Conservation (phyloP, 2,888 invertebrate genomes). For the Epistrophe eligans region DNA sequence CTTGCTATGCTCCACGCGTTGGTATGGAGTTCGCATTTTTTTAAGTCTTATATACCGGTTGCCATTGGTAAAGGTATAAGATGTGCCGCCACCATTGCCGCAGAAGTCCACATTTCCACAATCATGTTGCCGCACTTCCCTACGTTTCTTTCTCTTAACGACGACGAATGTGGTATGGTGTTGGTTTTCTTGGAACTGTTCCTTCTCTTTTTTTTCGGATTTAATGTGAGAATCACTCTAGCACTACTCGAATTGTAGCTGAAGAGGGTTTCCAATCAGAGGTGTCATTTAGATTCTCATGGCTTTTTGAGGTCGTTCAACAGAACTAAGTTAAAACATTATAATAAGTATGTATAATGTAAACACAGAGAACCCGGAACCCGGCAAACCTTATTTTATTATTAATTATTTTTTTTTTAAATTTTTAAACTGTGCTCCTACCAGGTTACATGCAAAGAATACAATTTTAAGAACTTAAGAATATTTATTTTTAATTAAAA, state of each 20-base stretch:
- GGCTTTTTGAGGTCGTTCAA: neutral
- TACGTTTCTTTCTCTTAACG: conserved; percentile 62
- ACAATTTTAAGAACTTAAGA: too few species aligned
- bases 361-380: neutral
- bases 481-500: too few species aligned
- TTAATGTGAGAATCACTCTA: conserved; percentile 7
- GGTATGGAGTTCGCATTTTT: conserved; percentile 65
- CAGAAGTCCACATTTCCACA: conserved; percentile 34
- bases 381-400: too few species aligned
- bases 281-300: neutral
- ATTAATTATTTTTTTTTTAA: too few species aligned
- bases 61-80: conserved; percentile 4
- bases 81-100: conserved; percentile 6
- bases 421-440: too few species aligned
- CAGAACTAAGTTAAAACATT: neutral
- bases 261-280: conserved; percentile 29
- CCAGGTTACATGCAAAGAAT: too few species aligned
- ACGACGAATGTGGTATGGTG: neutral
- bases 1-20: conserved; percentile 31
- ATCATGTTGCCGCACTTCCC: conserved; percentile 14
- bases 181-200: conserved; percentile 59
- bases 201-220: conserved; percentile 65
- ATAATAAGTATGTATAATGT: neutral
- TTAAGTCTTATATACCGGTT: conserved; percentile 62
- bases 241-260: conserved; percentile 12